Conservation (phyloP, 2,888 invertebrate genomes). For the Unio delphinus region DNA sequence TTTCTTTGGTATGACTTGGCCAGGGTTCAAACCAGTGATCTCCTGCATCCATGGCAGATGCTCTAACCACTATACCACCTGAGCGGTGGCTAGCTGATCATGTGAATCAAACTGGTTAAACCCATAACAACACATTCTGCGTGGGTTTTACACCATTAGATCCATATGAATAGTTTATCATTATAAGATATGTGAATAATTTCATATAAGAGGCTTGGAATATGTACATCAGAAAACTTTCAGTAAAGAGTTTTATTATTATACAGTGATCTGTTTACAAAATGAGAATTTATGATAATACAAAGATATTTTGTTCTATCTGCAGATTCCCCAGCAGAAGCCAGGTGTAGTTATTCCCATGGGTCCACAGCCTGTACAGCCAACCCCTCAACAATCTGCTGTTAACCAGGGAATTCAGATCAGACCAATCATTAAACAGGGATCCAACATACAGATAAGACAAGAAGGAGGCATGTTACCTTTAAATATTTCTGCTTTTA, state of each 20-base stretch:
- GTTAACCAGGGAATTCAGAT: slow-evolving; percentile 53
- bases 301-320: not conserved
- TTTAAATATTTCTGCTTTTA: too few relatives aligned
- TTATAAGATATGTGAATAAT: too few relatives aligned
- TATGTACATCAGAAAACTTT: not conserved
- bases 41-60: too few relatives aligned
- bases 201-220: not conserved
- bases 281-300: not conserved
- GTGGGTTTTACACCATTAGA: too few relatives aligned
- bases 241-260: too few relatives aligned
- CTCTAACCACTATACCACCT: too few relatives aligned
- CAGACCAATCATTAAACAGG: slow-evolving; percentile 51
- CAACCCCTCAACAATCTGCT: slow-evolving; percentile 35
- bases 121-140: too few relatives aligned
- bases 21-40: too few relatives aligned
- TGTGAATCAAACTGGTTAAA: too few relatives aligned
- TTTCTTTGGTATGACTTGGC: too few relatives aligned
- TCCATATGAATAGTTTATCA: too few relatives aligned
- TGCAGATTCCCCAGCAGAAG: slow-evolving; percentile 43
- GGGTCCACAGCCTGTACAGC: slow-evolving; percentile 58
- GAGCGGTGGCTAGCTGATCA: too few relatives aligned
- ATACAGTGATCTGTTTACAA: not conserved
- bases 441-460: slow-evolving; percentile 66
- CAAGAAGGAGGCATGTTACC: slow-evolving; percentile 63
- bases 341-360: slow-evolving; percentile 65